Percentiles rank a stretch among this genome's conserved stretches.
phyloP scores from a whole-genome alignment of 2,113 vertebrate species.

The Entelurus aequoreus region DNA sequence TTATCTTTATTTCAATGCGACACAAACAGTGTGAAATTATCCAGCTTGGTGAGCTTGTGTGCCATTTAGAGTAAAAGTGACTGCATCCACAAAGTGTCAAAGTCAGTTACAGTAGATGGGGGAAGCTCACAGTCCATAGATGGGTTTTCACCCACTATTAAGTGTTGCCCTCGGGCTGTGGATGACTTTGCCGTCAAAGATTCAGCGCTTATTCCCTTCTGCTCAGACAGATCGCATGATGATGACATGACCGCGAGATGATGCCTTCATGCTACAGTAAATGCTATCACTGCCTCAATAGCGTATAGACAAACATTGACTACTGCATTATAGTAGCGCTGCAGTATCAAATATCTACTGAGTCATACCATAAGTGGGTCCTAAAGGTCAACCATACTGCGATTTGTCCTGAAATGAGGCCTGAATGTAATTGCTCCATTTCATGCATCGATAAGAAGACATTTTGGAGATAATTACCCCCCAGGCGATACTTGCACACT shows the following conservation, averaged over 20 bases:
- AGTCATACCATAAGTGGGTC: constrained; percentile 26
- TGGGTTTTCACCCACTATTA: constrained; percentile 26
- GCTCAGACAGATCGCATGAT: constrained; percentile 29
- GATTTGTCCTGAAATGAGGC: constrained; percentile 42
- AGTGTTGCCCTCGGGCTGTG: constrained; percentile 29
- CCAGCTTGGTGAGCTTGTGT: constrained; percentile 18
- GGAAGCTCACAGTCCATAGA: constrained; percentile 8
- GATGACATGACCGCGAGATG: constrained; percentile 24
- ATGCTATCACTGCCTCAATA: neutral
- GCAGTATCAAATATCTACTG: constrained; percentile 28
- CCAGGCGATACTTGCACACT: constrained; percentile 22
- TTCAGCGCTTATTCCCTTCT: constrained; percentile 26
- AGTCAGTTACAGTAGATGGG: constrained; percentile 32
- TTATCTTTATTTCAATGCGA: constrained; percentile 9
- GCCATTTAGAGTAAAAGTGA: constrained; percentile 27
- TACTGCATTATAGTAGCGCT: constrained; percentile 12
- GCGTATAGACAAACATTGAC: constrained; percentile 17
- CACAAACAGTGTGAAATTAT: constrained; percentile 8
- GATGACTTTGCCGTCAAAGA: constrained; percentile 36
- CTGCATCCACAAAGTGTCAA: constrained; percentile 29
- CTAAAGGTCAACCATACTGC: constrained; percentile 34
- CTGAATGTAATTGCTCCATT: constrained; percentile 49
- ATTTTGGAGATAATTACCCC: constrained; percentile 32
- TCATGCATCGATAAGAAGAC: constrained; percentile 46
- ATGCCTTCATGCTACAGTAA: constrained; percentile 12